Base-by-base conservation (phyloP, 2,797 vertebrate genomes). In the Brachymystax lenok region DNA sequence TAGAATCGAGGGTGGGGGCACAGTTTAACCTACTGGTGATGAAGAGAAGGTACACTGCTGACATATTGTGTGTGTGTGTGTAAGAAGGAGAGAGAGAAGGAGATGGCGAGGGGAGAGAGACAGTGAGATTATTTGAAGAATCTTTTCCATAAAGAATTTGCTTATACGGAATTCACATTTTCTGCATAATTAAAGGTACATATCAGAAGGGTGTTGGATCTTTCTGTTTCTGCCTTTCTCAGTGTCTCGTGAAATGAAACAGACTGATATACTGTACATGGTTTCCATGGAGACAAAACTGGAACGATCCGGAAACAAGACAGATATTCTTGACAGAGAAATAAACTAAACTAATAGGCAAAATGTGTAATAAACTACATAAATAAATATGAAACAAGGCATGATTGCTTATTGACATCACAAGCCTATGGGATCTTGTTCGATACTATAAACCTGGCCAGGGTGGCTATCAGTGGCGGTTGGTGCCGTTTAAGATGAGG, bases 201-300 rank as follows among this genome's bases (percentile, higher is more conserved):
- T 16, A 19, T 27, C 16, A 30, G 63, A 24, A 21, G 27, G 33
- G 7, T 6, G 27, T 10, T 33, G 5, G 13, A 67, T 33, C 67
- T 76, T 71, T 80, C 54, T 3, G 40, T 69, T 75, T 61, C 59
- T 24, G 59, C 24, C 59, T 61, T 61, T 21, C 59, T 61, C 21
- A 3, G 80, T 72, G 46, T 70, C 75, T 76, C 77, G 75, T 79
- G 82, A 81, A 77, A 76, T 78, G 77, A 81, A 77, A 24, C 24
- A 77, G 19, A 73, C 77, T 77, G 77, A 82, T 83, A 78, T 24
- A 61, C n/a, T 21, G 56, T 61, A 61, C 59, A 61, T 61, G 59
- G 85, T 87, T 85, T 87, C 85, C 85, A 81, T 77, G 80, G 74
- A 82, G 67, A 85, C 69, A 51, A 68, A 13, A 74, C 76, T 73